Evolutionary conservation across 2,888 invertebrate genomes (phyloP), one percentile per base, ranked within the genome.

Genomic region (Tuberolachnus salignus): DNA sequence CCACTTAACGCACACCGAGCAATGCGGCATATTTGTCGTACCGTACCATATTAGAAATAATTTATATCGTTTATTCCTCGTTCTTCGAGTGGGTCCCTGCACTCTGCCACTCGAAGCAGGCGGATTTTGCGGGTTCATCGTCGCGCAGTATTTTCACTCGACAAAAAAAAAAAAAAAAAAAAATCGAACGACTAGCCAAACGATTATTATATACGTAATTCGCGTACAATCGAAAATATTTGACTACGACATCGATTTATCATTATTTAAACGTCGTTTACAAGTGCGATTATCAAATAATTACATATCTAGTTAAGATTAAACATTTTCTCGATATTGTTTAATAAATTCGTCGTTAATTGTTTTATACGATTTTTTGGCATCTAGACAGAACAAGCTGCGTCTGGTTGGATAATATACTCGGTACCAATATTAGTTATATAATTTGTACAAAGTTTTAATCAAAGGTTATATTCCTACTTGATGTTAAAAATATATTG

Each of bases 31-130:
- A 49, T 23, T 70, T 19, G 55, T 13, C 42, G 19, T 4, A n/a
- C n/a, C n/a, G n/a, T n/a, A n/a, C n/a, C 1, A 21, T 55, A 70
- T 70, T 55, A 53, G 10, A 55, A 70, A 70, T 55, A 42, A 55
- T 42, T 70, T 70, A 70, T 55, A 70, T 55, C 55, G 69, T 55
- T 70, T 55, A 55, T 42, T 34, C 53, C 42, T 55, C 14, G 14
- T 16, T 10, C n/a, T n/a, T 16, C 42, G 55, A 16, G 21, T 55
- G 42, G 21, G 69, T 55, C 42, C 1, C 16, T 53, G 34, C 34
- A 34, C 34, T 34, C 34, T 34, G 3, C 6, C 34, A 34, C 16
- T 42, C 21, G 14, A 19, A n/a, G 6, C 11, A 19, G 13, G 3
- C 19, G 21, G 1, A 19, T 21, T 70, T 10, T 42, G 9, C 53